Conservation (phyloP, 2,888 invertebrate species). For the Altica lythri region DNA sequence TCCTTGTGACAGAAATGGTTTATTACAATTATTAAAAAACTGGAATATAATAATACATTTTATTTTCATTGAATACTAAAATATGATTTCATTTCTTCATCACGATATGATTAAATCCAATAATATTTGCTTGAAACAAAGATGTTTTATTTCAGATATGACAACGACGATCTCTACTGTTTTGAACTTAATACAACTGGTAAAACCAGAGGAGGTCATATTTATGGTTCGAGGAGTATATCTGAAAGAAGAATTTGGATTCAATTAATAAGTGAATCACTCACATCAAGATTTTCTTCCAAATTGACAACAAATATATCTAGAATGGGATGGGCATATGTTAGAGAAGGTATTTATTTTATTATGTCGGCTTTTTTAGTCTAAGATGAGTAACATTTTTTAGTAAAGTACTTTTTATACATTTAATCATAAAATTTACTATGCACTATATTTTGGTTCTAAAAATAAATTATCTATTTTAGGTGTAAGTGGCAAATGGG, state of each 20-base stretch:
- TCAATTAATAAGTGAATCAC: slow-evolving; percentile 75
- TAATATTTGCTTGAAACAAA: too few species aligned
- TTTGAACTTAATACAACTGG: slow-evolving; percentile 65
- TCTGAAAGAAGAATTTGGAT: slow-evolving; percentile 72
- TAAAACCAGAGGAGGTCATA: slow-evolving; percentile 60
- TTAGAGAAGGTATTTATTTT: slow-evolving; percentile 62
- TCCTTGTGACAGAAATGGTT: too few species aligned
- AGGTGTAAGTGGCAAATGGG: slow-evolving; percentile 77
- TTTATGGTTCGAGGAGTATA: slow-evolving; percentile 63
- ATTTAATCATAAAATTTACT: too few species aligned
- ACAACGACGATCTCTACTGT: slow-evolving; percentile 66
- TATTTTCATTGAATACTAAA: too few species aligned
- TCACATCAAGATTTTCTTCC: slow-evolving; percentile 70
- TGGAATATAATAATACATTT: too few species aligned
- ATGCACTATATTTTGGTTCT: too few species aligned
- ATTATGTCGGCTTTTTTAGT: not conserved
- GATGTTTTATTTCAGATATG: slow-evolving; percentile 53
- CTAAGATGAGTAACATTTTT: too few species aligned
- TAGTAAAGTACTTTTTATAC: too few species aligned
- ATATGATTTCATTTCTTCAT: too few species aligned
- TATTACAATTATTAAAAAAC: too few species aligned
- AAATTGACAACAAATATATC: slow-evolving; percentile 73
- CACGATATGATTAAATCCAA: not conserved
- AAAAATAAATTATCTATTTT: slow-evolving; percentile 36
- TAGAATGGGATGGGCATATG: slow-evolving; percentile 80